Percentiles rank a stretch among this genome's conserved stretches.
These are phyloP conservation scores for Scaptomyza flava DNA, from an alignment of 2,888 invertebrate species.

Conservation along the genomic window DNA sequence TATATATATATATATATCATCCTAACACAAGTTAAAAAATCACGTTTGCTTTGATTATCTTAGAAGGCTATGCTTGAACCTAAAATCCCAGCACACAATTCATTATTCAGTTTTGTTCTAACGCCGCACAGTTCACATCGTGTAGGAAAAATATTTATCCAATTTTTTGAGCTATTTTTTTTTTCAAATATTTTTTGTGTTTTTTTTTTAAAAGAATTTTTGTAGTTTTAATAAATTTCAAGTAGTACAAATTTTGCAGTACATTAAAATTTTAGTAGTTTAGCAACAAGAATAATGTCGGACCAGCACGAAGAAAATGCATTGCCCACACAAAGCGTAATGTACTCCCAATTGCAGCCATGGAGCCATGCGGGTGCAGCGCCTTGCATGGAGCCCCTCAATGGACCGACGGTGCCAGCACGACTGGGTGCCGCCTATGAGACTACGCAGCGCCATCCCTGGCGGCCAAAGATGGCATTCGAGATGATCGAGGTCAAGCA, in stretches of 20 bases:
- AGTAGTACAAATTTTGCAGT: slow-evolving; percentile 52
- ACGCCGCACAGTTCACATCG: slow-evolving; percentile 26
- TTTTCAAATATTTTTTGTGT: slow-evolving; percentile 4
- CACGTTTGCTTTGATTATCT: background rate
- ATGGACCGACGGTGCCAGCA: slow-evolving; percentile 87
- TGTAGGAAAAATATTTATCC: slow-evolving; percentile 17
- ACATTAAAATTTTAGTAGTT: background rate
- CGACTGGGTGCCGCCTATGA: slow-evolving; percentile 89
- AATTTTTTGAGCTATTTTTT: background rate
- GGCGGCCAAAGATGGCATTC: slow-evolving; percentile 92
- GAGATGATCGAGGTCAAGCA: slow-evolving; percentile 91
- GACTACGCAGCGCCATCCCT: slow-evolving; percentile 90
- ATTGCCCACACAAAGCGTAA: slow-evolving; percentile 73
- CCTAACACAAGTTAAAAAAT: background rate
- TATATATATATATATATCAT: slow-evolving; percentile 24
- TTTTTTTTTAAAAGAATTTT: no score
- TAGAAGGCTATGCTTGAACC: slow-evolving; percentile 25
- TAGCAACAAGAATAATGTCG: slow-evolving; percentile 26
- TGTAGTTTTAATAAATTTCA: slow-evolving; percentile 42
- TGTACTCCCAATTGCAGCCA: slow-evolving; percentile 89
- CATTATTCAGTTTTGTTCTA: slow-evolving; percentile 17
- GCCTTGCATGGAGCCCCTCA: slow-evolving; percentile 88
- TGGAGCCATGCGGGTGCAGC: slow-evolving; percentile 88
- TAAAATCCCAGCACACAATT: background rate
- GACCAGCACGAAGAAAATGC: slow-evolving; percentile 27